These are phyloP conservation scores for Beroe forskalii DNA, from an alignment of 37 sponge, comb jelly and placozoan genomes.

Conservation along the genomic window DNA sequence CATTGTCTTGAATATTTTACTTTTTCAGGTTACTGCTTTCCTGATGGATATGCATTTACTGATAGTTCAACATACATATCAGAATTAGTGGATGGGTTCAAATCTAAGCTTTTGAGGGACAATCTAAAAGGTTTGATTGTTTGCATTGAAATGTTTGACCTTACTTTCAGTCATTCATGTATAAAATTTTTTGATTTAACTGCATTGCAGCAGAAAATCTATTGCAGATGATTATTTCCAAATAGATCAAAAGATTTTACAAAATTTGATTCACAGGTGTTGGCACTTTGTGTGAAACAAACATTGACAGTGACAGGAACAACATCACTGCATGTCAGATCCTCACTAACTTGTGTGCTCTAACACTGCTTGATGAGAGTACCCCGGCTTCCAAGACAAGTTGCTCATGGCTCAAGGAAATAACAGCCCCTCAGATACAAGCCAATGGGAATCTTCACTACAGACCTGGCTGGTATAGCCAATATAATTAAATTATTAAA, in stretches of 20 bases:
- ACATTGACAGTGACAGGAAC: not conserved
- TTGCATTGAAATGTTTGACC: not conserved
- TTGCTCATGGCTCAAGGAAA: not conserved
- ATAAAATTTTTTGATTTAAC: not conserved
- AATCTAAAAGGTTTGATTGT: constrained; percentile 6
- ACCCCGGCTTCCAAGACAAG: not conserved
- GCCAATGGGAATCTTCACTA: not conserved
- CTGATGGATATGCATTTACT: not conserved
- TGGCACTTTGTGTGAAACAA: not conserved
- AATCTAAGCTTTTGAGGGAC: not conserved
- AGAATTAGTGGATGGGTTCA: not conserved
- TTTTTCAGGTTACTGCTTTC: constrained; percentile 54
- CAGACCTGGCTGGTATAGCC: constrained; percentile 49
- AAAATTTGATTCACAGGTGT: constrained; percentile 29
- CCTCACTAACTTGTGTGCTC: constrained; percentile 11
- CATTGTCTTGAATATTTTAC: not conserved
- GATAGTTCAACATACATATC: not conserved
- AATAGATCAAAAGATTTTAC: not conserved
- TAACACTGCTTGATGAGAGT: not conserved
- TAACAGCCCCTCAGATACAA: not conserved
- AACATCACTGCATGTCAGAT: constrained; percentile 60
- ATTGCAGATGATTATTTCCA: not conserved
- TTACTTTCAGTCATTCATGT: not conserved
- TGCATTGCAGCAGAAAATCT: not conserved
- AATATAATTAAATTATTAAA: not conserved